phyloP scores from a whole-genome alignment of 2,797 vertebrate genomes.

The Callimico goeldii region DNA sequence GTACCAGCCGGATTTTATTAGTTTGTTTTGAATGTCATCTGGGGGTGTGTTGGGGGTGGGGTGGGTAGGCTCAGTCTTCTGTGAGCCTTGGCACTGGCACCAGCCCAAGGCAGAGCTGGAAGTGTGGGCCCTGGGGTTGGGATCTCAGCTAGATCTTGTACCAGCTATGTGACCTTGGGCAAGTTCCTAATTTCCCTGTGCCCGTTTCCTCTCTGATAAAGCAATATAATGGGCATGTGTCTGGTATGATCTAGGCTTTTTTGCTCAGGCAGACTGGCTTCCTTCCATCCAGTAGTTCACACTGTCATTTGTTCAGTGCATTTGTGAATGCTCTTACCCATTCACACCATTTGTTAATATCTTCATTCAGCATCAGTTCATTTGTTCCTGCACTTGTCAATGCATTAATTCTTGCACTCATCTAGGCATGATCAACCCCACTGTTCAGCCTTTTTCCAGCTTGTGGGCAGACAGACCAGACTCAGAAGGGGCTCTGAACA shows the following conservation, averaged over 20 bases:
- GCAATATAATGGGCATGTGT: neutral
- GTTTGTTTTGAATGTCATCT: neutral
- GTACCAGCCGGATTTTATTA: neutral
- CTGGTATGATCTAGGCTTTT: neutral
- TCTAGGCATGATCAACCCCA: neutral
- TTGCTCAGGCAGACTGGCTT: neutral
- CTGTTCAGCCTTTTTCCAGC: neutral
- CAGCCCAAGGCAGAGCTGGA: neutral
- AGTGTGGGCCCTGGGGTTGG: neutral
- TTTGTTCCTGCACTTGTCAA: neutral
- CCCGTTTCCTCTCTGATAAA: neutral
- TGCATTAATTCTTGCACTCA: neutral
- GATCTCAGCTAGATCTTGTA: neutral
- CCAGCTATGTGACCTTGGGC: neutral
- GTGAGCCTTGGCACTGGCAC: fast-evolving
- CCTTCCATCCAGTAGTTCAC: too few relatives aligned
- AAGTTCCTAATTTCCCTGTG: neutral
- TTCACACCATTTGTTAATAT: neutral
- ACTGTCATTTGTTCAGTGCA: neutral
- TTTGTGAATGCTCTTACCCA: neutral
- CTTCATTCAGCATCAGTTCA: neutral
- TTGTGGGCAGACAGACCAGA: neutral
- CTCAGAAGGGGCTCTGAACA: too few relatives aligned
- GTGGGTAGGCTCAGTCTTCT: neutral
- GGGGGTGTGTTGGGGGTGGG: too few relatives aligned